Percentiles rank a stretch among this genome's conserved stretches.
Conservation (phyloP, 2,888 invertebrate genomes). For the Tinea trinotella region DNA sequence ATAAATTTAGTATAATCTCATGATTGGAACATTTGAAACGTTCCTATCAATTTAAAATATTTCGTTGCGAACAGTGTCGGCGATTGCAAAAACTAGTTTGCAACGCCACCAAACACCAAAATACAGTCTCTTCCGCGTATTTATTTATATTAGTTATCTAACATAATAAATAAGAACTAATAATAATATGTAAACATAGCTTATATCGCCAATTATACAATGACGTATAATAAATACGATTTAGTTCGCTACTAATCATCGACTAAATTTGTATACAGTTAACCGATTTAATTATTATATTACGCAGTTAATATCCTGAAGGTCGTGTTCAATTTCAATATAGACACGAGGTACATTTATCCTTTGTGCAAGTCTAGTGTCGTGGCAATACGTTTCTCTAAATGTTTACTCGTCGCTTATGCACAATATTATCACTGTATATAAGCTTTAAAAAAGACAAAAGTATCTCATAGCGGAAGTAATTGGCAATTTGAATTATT, state of each 20-base stretch:
- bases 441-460: no score
- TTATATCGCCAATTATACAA: conserved; percentile 11
- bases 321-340: conserved; percentile 11
- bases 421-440: no score
- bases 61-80: neutral
- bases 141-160: conserved; percentile 19
- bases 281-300: conserved; percentile 16
- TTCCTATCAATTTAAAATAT: neutral
- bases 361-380: neutral
- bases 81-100: conserved; percentile 18
- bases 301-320: conserved; percentile 19
- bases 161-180: conserved; percentile 12
- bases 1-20: neutral
- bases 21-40: neutral
- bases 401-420: no score
- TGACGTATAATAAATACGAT: conserved; percentile 16
- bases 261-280: conserved; percentile 15
- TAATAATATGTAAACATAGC: conserved; percentile 11
- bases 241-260: conserved; percentile 5
- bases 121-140: conserved; percentile 18
- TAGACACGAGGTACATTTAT: neutral
- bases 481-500: no score
- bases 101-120: neutral
- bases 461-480: no score
- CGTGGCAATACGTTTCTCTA: neutral